Conservation (phyloP, 2,888 invertebrate genomes). For the Eupelmus urozonus region DNA sequence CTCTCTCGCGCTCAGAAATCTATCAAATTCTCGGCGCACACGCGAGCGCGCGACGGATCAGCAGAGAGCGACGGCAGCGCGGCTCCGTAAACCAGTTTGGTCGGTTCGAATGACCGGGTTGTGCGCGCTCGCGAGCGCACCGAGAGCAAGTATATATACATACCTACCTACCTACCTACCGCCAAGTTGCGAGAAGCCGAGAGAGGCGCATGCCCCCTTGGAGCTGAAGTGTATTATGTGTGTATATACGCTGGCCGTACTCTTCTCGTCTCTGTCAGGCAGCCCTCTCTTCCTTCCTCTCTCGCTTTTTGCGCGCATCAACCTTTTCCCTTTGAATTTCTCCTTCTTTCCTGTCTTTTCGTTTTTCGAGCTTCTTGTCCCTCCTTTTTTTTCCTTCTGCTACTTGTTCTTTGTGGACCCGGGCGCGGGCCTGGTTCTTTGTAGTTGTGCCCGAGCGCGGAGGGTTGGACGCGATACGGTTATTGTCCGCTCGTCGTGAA, state of each 20-base stretch:
- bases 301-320: background rate
- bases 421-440: background rate
- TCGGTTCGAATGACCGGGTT: conserved; percentile 66
- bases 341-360: background rate
- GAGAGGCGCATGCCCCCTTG: conserved; percentile 47
- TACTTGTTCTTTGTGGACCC: background rate
- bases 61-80: conserved; percentile 68
- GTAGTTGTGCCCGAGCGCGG: background rate
- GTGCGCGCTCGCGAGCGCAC: conserved; percentile 13
- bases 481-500: background rate
- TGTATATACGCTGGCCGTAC: background rate
- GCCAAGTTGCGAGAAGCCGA: conserved; percentile 52
- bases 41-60: conserved; percentile 69
- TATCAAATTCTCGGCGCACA: conserved; percentile 74
- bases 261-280: conserved; percentile 5
- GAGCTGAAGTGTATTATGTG: background rate
- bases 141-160: no score
- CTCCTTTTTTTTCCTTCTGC: background rate
- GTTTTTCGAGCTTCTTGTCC: background rate
- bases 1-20: conserved; percentile 68
- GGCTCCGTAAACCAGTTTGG: conserved; percentile 77
- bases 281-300: conserved; percentile 14
- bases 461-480: conserved; percentile 7
- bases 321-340: conserved; percentile 7
- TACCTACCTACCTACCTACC: conserved; percentile 48